phyloP scores from a whole-genome alignment of 2,888 invertebrate genomes.

The Platynereis dumerilii region DNA sequence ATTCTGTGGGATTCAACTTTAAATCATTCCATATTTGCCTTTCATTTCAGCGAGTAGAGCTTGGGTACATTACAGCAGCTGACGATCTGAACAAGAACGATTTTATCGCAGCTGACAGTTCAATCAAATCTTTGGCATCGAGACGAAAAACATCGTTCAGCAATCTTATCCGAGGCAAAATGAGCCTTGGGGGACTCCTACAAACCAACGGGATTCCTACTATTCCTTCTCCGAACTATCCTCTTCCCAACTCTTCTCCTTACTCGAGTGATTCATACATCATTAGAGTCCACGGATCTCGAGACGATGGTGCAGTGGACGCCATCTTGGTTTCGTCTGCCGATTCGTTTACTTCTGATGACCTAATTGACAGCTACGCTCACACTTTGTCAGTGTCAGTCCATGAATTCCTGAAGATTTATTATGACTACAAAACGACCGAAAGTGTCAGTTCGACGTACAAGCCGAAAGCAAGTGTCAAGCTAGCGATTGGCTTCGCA shows the following conservation, averaged over 20 bases:
- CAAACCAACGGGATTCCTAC: not conserved
- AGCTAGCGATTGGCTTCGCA: too few species aligned
- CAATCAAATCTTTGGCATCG: not conserved
- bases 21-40: too few species aligned
- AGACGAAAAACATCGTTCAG: not conserved
- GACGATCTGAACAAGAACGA: not conserved
- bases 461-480: too few species aligned
- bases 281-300: conserved; percentile 7
- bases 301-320: conserved; percentile 1
- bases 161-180: not conserved
- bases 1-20: too few species aligned
- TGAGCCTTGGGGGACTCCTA: not conserved
- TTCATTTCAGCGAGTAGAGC: not conserved
- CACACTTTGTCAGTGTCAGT: too few species aligned
- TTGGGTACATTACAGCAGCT: not conserved
- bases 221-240: conserved; percentile 6
- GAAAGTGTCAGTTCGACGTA: too few species aligned
- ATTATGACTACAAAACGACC: too few species aligned
- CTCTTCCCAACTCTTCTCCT: not conserved
- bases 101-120: not conserved
- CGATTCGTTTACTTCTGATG: too few species aligned
- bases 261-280: conserved; percentile 5
- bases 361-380: too few species aligned
- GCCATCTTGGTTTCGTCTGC: conserved; percentile 10
- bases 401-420: too few species aligned